These are phyloP conservation scores for Hydropsyche tenuis DNA, from an alignment of 1,140 invertebrate species.

Conservation along the genomic window DNA sequence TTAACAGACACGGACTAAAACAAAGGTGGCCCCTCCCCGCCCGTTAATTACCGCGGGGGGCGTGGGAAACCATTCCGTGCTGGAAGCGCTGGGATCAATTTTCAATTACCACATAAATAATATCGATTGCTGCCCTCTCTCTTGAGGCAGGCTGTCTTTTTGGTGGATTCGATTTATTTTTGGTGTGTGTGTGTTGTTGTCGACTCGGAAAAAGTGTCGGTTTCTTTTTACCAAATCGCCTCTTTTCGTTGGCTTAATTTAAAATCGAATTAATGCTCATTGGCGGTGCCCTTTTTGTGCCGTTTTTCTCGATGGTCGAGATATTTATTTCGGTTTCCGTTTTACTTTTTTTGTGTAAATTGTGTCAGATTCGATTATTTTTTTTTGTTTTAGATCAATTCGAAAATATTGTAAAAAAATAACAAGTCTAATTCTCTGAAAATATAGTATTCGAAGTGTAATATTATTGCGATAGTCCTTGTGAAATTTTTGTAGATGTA, in stretches of 20 bases:
- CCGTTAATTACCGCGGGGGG: constrained; percentile 44
- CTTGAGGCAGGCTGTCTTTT: not conserved
- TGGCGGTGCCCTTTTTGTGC: not conserved
- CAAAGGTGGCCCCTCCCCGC: constrained; percentile 38
- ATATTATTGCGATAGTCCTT: too few relatives aligned
- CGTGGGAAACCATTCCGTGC: constrained; percentile 33
- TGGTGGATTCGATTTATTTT: not conserved
- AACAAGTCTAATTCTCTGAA: too few relatives aligned
- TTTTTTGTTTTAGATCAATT: too few relatives aligned
- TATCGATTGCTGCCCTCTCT: constrained; percentile 29
- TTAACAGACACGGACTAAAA: constrained; percentile 39
- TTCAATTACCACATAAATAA: constrained; percentile 44
- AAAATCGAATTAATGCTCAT: constrained; percentile 12
- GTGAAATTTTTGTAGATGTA: too few relatives aligned
- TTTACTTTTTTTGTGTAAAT: too few relatives aligned
- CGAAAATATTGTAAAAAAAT: too few relatives aligned
- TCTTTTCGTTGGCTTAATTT: not conserved
- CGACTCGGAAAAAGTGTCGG: not conserved
- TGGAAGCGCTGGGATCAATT: constrained; percentile 35
- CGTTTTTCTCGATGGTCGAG: too few relatives aligned
- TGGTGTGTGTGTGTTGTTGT: not conserved
- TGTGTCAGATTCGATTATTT: too few relatives aligned
- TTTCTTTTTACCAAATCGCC: not conserved
- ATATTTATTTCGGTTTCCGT: too few relatives aligned
- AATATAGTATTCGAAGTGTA: too few relatives aligned